Evolutionary conservation across 2,888 invertebrate genomes (phyloP), one percentile per base, ranked within the genome.

Genomic region (Netelia fuscicornis): DNA sequence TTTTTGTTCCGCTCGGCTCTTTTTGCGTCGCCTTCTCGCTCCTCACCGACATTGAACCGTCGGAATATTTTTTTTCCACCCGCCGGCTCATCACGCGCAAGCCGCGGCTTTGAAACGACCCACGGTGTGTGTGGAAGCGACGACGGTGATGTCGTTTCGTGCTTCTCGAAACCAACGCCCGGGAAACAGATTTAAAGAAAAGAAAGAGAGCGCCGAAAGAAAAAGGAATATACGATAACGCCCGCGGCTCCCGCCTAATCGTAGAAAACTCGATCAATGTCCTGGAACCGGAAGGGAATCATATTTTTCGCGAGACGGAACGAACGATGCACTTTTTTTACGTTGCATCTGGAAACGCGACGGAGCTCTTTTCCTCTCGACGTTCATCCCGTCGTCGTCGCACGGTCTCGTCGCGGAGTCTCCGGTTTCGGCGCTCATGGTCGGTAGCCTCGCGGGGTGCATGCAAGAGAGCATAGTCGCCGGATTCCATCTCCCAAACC

Each of bases 251-350:
- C 74, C 84, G 30, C 84, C 87, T 90, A 91, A 91, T 91, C 90
- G 90, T 87, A 87, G 86, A 86, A 86, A 86, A 88, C 89, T 91
- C 91, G 90, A 91, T 91, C 91, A 91, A 90, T 85, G 91, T 91
- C 91, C 79, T 81, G 9, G 83, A 74, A 83, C 87, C 90, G 89
- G 91, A 90, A 89, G 88, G 84, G 89, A 88, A 90, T 90, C 90
- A 90, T 90, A 90, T 90, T 90, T 90, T 88, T 86, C 86, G 76
- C 86, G 84, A 60, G 80, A 30, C 65, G 82, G 86, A 88, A 87
- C 75, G 68, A 76, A 75, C 68, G 72, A 56, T 62, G 78, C 77
- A 68, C 9, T 77, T 77, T 72, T 77, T 72, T 72, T 56, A 42
- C 9, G 23, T 25, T 62, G 23, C 62, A 13, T 62, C 13, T 62